Conservation (phyloP, 1,140 invertebrate genomes). For the Drosophila yakuba region DNA sequence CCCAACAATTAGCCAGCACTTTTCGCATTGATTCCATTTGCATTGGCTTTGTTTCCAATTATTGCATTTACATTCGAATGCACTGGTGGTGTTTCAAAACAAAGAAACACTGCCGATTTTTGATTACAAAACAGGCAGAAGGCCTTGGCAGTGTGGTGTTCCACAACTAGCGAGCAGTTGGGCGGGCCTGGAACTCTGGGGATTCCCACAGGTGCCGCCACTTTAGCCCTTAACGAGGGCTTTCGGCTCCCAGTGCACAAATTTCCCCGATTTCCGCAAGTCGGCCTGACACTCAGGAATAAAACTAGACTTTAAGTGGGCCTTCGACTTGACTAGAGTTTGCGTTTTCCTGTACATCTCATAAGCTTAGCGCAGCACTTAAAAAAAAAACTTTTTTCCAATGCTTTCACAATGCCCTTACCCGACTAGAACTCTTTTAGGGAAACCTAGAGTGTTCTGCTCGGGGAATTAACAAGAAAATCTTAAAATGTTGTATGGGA, state of each 20-base stretch:
- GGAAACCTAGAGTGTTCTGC: too few relatives aligned
- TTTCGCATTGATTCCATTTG: slow-evolving; percentile 17
- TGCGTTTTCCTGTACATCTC: slow-evolving; percentile 40
- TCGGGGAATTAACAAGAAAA: too few relatives aligned
- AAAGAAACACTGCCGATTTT: slow-evolving; percentile 29
- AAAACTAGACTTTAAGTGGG: slow-evolving; percentile 6
- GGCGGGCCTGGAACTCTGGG: slow-evolving; percentile 16
- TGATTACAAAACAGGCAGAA: slow-evolving; percentile 21
- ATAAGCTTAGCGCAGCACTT: slow-evolving; percentile 18
- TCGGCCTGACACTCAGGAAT: neutral
- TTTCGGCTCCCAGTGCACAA: slow-evolving; percentile 3
- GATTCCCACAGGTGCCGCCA: slow-evolving; percentile 21
- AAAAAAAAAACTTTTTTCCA: slow-evolving; percentile 3
- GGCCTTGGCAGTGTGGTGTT: slow-evolving; percentile 20
- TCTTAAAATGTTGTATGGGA: too few relatives aligned
- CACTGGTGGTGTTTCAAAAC: slow-evolving; percentile 9
- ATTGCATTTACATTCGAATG: slow-evolving; percentile 7
- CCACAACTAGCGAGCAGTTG: slow-evolving; percentile 22
- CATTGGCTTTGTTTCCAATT: slow-evolving; percentile 1
- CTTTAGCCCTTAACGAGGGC: slow-evolving; percentile 17
- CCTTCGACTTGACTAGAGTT: neutral
- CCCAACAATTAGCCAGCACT: slow-evolving; percentile 29
- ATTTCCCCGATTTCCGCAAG: slow-evolving; percentile 41
- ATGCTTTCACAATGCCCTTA: neutral
- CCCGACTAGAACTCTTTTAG: too few relatives aligned